phyloP scores from a whole-genome alignment of 2,113 vertebrate species.

The Aldabrachelys gigantea region DNA sequence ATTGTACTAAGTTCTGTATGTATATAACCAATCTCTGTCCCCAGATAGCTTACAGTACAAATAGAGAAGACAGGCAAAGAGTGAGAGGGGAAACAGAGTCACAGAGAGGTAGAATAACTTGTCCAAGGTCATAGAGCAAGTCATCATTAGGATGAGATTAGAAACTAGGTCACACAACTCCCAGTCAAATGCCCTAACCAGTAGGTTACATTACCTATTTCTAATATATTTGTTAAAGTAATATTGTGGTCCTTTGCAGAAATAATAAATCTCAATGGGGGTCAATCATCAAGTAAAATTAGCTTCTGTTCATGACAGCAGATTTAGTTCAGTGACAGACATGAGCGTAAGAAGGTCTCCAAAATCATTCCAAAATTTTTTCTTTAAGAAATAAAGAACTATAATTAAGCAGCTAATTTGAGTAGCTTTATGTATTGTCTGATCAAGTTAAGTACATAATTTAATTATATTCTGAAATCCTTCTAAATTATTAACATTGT shows the following conservation, averaged over 20 bases:
- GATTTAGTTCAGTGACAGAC: conserved; percentile 8
- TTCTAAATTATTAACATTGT: conserved; percentile 55
- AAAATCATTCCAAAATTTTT: conserved; percentile 34
- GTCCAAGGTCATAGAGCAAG: not conserved
- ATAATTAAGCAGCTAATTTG: conserved; percentile 40
- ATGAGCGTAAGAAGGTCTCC: not conserved
- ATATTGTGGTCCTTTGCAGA: not conserved
- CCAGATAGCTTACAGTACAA: not conserved
- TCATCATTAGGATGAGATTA: conserved; percentile 24
- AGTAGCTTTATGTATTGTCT: not conserved
- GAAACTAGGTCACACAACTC: not conserved
- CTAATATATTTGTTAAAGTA: not conserved
- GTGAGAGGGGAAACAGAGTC: conserved; percentile 45
- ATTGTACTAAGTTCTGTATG: accelerated
- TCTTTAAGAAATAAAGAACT: conserved; percentile 22
- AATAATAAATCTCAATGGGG: not conserved
- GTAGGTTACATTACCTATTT: not conserved
- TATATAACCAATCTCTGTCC: not conserved
- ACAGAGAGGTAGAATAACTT: not conserved
- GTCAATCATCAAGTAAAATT: not conserved
- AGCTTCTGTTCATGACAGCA: not conserved
- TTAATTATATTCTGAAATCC: conserved; percentile 57
- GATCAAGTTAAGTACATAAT: conserved; percentile 51
- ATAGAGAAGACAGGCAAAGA: conserved; percentile 33
- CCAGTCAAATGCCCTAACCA: accelerated